Conservation (phyloP, 2,888 invertebrate species). For the Xestia rhomboidea region DNA sequence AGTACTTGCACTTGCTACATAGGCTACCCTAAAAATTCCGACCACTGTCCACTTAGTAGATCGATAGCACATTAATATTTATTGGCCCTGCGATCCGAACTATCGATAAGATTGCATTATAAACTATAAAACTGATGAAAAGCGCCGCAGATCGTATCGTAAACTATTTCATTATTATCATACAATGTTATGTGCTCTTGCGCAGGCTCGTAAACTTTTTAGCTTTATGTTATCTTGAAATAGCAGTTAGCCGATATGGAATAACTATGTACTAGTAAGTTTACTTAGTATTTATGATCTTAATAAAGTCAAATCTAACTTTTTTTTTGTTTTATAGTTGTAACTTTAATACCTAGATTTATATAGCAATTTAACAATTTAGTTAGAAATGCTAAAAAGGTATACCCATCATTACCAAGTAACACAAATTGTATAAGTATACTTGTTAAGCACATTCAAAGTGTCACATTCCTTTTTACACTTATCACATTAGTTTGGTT, state of each 20-base stretch:
- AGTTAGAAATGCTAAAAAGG: no score
- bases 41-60: neutral
- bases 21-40: constrained; percentile 25
- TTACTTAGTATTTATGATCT: constrained; percentile 2
- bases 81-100: constrained; percentile 31
- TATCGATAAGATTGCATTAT: constrained; percentile 48
- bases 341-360: no score
- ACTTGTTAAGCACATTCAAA: no score
- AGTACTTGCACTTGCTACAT: constrained; percentile 1
- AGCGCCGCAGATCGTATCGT: constrained; percentile 51
- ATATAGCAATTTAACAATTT: no score
- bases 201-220: constrained; percentile 50
- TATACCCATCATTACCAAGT: no score
- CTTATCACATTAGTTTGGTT: no score
- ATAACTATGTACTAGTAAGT: neutral
- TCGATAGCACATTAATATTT: constrained; percentile 38
- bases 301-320: no score
- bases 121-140: constrained; percentile 64
- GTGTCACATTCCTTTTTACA: no score
- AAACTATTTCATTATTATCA: constrained; percentile 67
- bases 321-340: no score
- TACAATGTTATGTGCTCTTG: constrained; percentile 60
- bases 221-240: constrained; percentile 30
- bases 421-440: no score
- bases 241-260: neutral